These are phyloP conservation scores for Sinella curviseta DNA, from an alignment of 1,140 invertebrate genomes.

Conservation along the genomic window DNA sequence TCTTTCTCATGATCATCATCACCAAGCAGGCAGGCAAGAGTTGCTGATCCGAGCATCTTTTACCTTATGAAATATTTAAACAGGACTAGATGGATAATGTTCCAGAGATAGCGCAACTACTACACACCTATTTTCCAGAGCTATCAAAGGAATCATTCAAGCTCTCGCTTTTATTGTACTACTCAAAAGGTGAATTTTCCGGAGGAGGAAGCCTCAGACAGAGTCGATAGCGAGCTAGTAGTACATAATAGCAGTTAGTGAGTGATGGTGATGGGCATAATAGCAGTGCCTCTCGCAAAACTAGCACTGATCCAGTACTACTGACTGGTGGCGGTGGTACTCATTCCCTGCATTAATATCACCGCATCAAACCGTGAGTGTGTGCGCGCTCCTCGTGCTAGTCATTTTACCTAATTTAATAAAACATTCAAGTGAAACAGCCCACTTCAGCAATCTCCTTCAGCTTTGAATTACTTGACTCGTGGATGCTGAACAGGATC, in stretches of 20 bases:
- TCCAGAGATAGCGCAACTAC: no score
- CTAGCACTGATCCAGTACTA: background rate
- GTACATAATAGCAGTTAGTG: no score
- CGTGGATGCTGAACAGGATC: no score
- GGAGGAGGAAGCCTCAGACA: no score
- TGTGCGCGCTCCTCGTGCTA: background rate
- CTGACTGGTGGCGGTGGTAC: no score
- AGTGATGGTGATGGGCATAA: background rate
- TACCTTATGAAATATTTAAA: background rate
- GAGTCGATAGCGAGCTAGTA: no score
- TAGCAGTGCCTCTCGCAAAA: no score
- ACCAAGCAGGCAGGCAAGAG: no score
- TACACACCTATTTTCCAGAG: background rate
- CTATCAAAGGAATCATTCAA: background rate
- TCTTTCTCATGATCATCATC: no score
- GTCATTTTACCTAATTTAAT: conserved; percentile 10
- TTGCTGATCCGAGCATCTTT: background rate
- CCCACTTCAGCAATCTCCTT: background rate
- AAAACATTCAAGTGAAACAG: conserved; percentile 13
- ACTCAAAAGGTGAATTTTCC: no score
- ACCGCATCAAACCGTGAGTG: no score
- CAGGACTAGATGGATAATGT: no score
- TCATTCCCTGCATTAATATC: background rate
- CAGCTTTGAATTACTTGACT: background rate
- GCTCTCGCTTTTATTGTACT: background rate